Base-by-base conservation (phyloP, 2,797 vertebrate species). In the Phalloptychus januarius region DNA sequence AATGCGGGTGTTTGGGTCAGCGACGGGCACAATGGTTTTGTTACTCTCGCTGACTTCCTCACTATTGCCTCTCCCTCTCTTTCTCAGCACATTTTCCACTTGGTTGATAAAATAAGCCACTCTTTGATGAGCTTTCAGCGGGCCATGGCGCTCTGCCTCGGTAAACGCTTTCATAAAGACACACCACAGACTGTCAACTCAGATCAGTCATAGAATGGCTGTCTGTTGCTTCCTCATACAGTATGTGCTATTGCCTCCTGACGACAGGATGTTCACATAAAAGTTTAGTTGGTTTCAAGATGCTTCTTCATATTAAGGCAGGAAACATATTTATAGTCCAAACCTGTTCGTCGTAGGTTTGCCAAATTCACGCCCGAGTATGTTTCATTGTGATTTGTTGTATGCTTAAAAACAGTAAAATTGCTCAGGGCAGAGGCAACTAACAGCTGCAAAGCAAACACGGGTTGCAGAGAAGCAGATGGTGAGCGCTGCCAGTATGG, bases 31-130 rank as follows among this genome's bases (percentile, higher is more conserved):
- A 93, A 93, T 88, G 79, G 92, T 88, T 88, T 76, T 76, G 94
- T 91, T 92, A 93, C 93, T 94, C 90, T 91, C 86, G 87, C 91
- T 88, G 90, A 93, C 92, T 91, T 91, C 88, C 90, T 74, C 86
- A 58, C 93, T 88, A 91, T 92, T 90, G 86, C 86, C 82, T 71
- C 89, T 76, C 85, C 69, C 89, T 79, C 83, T 90, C 91, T 82
- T 86, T 92, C 91, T 95, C 94, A 94, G 94, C 93, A 93, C 92
- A 93, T 95, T 95, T 95, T 95, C 92, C 92, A 94, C 93, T 92
- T 86, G 88, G 85, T 94, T 93, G 93, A 93, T 91, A 89, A 92
- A 95, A 93, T 94, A 93, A 94, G 94, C 92, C 92, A 82, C 81
- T 92, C 92, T 94, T 93, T 94, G 94, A 94, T 91, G 92, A 93